Evolutionary conservation across 92 coral and sea anemone genomes (phyloP).

Genomic region (Umimayanthus chanpuru): DNA sequence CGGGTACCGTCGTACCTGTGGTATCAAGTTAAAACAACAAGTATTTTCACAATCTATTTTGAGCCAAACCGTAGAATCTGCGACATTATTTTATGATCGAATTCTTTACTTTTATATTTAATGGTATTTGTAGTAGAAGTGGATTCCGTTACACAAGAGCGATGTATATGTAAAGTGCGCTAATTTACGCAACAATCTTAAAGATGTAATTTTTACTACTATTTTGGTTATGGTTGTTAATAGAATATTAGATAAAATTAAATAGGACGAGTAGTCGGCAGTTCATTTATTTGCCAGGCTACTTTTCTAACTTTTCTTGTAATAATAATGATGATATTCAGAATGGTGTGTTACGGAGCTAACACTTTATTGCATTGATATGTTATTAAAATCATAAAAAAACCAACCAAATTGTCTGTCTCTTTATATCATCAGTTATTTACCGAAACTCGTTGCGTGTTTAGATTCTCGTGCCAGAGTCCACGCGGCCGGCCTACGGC

Average conservation of each 20-base stretch:
- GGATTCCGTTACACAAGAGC: constrained; percentile 27
- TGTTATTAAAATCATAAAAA: constrained; percentile 41
- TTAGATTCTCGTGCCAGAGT: too few relatives aligned
- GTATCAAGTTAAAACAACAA: constrained; percentile 25
- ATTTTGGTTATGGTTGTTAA: constrained; percentile 52
- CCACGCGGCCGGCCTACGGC: too few relatives aligned
- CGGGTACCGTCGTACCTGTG: constrained; percentile 14
- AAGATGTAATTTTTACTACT: constrained; percentile 45
- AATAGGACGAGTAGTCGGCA: constrained; percentile 31
- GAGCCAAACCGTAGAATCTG: constrained; percentile 37
- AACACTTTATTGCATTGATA: constrained; percentile 46
- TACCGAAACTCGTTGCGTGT: too few relatives aligned
- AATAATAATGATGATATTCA: constrained; percentile 30
- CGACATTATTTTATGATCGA: constrained; percentile 49
- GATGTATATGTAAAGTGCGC: constrained; percentile 34
- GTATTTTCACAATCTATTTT: constrained; percentile 45
- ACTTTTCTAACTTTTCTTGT: constrained; percentile 49
- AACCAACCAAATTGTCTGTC: constrained; percentile 12
- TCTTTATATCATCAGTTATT: neutral
- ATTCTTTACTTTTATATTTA: constrained; percentile 48
- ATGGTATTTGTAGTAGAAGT: constrained; percentile 40
- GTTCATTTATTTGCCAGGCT: constrained; percentile 28
- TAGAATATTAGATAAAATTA: constrained; percentile 44
- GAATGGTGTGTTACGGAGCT: constrained; percentile 28
- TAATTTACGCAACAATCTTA: constrained; percentile 43